phyloP scores from a whole-genome alignment of 2,113 vertebrate species.

The Spilogale gracilis region DNA sequence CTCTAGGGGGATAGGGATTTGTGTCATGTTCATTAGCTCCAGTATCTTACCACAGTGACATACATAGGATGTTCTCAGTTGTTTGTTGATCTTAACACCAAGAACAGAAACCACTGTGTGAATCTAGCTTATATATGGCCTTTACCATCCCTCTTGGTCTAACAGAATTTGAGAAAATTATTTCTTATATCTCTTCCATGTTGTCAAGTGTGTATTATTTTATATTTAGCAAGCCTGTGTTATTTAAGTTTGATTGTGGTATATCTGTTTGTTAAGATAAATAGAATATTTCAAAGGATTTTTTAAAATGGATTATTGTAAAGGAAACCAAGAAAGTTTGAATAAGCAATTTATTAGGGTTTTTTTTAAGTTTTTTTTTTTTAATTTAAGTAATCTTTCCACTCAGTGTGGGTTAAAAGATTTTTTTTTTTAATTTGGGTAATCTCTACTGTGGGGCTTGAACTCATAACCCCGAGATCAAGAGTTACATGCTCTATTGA shows the following conservation, averaged over 20 bases:
- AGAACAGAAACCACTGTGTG: background rate
- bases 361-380: background rate
- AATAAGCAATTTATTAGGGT: background rate
- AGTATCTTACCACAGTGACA: background rate
- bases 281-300: background rate
- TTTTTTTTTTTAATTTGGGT: background rate
- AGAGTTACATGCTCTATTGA: background rate
- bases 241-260: background rate
- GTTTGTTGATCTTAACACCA: background rate
- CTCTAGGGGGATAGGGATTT: background rate
- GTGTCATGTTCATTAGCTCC: background rate
- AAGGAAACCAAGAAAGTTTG: background rate
- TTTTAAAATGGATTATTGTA: background rate
- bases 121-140: background rate
- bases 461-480: background rate
- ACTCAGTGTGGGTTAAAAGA: background rate
- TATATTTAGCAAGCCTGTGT: background rate
- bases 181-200: conserved; percentile 10
- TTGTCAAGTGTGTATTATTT: background rate
- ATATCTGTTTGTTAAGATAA: conserved; percentile 20
- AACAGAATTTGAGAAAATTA: conserved; percentile 32
- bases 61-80: conserved; percentile 15
- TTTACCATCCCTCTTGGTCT: background rate
- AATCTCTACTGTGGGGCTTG: background rate
- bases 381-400: background rate